Evolutionary conservation across 2,113 vertebrate species (phyloP), one percentile per base, ranked within the genome.

Genomic region (Neogale vison): DNA sequence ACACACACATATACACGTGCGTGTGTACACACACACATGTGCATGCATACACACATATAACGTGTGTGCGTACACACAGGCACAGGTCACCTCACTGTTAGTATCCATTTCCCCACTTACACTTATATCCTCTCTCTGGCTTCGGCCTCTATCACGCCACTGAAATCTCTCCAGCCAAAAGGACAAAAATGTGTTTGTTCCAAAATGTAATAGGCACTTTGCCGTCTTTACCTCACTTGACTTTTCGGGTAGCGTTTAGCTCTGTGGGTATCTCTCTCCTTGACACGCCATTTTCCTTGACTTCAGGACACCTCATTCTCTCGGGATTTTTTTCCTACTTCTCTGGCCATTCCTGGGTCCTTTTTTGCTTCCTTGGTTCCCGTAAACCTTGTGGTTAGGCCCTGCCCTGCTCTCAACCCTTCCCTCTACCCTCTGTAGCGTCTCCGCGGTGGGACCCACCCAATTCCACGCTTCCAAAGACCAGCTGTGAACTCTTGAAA

Each of bases 191-290:
- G 3, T 7, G 36, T 67, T n/a, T 86, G 3, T 15, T 76, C 57
- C 63, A 45, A 45, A 79, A 4, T 8, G 3, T 1, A 69, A 13
- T 0, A 15, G 6, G 7, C 52, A 47, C 57, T 45, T 42, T 18
- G 21, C 20, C 0, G 3, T 39, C 81, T 90, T 79, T 83, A 6
- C 57, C 59, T 50, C 17, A 1, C 57, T 18, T 26, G 77, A 52
- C 29, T 23, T 63, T 5, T 0, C 0, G 0, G n/a, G 5, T 21
- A 36, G n/a, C 18, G 1, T 15, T 50, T n/a, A 72, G 71, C 17
- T 0, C 17, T 2, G 1, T 34, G 45, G 63, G n/a, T 14, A 24
- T 1, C 36, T 63, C 13, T 31, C 6, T 83, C 10, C 57, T 34
- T 23, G 17, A 85, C n/a, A 13, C 17, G 50, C 12, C 55, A 26